Conservation (phyloP, 1,140 invertebrate genomes). For the Steinernema khuongi region DNA sequence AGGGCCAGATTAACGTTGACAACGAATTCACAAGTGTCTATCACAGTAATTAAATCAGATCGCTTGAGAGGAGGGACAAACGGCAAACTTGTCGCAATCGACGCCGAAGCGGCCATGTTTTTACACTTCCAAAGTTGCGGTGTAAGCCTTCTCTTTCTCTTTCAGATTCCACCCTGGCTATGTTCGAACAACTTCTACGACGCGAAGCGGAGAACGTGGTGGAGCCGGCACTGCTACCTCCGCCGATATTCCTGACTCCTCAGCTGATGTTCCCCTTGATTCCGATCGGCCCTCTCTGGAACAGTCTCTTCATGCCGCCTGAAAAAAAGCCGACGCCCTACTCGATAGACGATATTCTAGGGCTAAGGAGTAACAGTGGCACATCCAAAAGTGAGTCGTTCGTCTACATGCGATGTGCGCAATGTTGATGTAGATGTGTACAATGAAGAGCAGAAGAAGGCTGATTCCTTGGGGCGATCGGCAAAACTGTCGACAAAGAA, state of each 20-base stretch:
- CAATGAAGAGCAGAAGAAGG: not conserved
- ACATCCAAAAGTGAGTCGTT: not conserved
- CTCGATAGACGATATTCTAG: not conserved
- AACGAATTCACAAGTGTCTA: constrained; percentile 15
- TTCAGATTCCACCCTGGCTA: not conserved
- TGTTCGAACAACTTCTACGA: not conserved
- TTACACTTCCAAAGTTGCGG: not conserved
- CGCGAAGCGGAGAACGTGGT: not conserved
- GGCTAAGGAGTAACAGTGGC: not conserved
- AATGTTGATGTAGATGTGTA: not conserved
- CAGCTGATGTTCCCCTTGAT: not conserved
- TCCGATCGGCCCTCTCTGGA: not conserved
- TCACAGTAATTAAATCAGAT: constrained; percentile 15
- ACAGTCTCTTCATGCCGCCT: not conserved
- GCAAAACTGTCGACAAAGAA: constrained; percentile 64
- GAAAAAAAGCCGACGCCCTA: constrained; percentile 5
- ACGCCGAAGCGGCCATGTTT: constrained; percentile 7
- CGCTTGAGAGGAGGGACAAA: constrained; percentile 9
- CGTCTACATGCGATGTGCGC: not conserved
- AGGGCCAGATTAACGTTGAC: not conserved
- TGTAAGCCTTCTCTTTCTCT: not conserved
- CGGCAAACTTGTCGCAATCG: constrained; percentile 10
- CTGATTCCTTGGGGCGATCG: not conserved
- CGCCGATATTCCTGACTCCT: not conserved
- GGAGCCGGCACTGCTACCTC: not conserved